A percentile compares a stretch with the other conserved stretches of the same genome.
phyloP scores from a whole-genome alignment of 2,797 vertebrate species.

The Poeciliopsis turneri region DNA sequence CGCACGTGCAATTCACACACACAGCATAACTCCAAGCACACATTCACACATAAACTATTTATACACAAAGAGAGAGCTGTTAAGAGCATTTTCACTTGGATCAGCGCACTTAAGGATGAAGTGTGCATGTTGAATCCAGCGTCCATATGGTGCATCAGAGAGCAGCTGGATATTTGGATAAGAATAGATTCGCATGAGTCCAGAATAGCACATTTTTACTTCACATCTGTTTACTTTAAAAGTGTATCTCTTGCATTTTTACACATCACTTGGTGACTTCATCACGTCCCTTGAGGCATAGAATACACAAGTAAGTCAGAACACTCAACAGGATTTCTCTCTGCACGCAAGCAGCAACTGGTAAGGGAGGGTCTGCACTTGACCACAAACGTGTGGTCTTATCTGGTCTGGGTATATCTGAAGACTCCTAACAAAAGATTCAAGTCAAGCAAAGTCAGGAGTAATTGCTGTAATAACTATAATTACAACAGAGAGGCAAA shows the following conservation, averaged over 20 bases:
- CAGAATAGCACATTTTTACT: slow-evolving; percentile 65
- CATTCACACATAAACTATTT: slow-evolving; percentile 64
- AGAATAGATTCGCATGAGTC: slow-evolving; percentile 65
- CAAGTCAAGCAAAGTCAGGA: slow-evolving; percentile 12
- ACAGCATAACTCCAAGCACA: slow-evolving; percentile 15
- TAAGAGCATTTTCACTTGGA: slow-evolving; percentile 51
- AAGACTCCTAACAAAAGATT: slow-evolving; percentile 30
- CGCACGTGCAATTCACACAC: slow-evolving; percentile 27
- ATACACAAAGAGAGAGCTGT: slow-evolving; percentile 47
- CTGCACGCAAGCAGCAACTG: slow-evolving; percentile 74
- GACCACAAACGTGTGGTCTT: slow-evolving; percentile 44
- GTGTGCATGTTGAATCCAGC: slow-evolving; percentile 34
- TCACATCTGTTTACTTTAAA: slow-evolving; percentile 78
- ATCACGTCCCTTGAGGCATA: slow-evolving; percentile 65
- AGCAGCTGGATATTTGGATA: slow-evolving; percentile 60
- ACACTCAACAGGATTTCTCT: slow-evolving; percentile 68
- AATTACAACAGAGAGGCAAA: slow-evolving; percentile 16
- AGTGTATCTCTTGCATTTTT: slow-evolving; percentile 76
- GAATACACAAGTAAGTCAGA: slow-evolving; percentile 68
- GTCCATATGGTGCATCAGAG: slow-evolving; percentile 46
- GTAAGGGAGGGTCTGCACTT: slow-evolving; percentile 48
- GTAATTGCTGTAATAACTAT: slow-evolving; percentile 28
- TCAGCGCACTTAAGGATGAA: slow-evolving; percentile 49
- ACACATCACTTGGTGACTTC: slow-evolving; percentile 79
- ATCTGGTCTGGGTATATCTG: slow-evolving; percentile 36